Conservation (phyloP, 2,113 vertebrate species). For the Paradoxurus hermaphroditus region DNA sequence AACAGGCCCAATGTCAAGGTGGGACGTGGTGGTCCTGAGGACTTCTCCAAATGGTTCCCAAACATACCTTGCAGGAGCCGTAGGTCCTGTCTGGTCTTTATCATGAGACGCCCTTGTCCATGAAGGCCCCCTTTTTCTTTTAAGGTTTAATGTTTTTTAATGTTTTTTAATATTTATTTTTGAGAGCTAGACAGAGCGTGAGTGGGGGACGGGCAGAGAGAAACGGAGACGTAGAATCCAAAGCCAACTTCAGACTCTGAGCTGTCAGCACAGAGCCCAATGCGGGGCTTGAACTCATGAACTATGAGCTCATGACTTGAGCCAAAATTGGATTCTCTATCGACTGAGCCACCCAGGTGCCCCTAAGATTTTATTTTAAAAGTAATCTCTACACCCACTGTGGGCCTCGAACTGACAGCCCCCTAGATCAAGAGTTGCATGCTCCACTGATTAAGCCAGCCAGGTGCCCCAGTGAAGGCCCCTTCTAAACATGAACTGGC, state of each 20-base stretch:
- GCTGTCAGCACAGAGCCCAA: too few relatives aligned
- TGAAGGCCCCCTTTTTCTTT: background rate
- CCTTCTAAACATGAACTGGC: background rate
- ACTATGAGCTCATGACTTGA: too few relatives aligned
- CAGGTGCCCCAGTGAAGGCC: background rate
- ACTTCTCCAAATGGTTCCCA: background rate
- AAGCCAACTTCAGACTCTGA: too few relatives aligned
- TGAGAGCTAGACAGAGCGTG: too few relatives aligned
- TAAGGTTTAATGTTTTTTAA: background rate
- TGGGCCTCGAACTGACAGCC: background rate
- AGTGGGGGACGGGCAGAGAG: too few relatives aligned
- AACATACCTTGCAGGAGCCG: background rate
- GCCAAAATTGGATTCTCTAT: too few relatives aligned
- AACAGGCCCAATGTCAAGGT: background rate
- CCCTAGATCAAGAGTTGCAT: background rate
- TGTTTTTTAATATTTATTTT: background rate
- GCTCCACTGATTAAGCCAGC: background rate
- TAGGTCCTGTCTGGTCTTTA: background rate
- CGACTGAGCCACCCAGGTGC: too few relatives aligned
- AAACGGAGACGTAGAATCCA: too few relatives aligned
- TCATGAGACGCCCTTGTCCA: background rate
- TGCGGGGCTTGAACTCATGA: too few relatives aligned
- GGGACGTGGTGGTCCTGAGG: accelerated
- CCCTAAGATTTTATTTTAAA: background rate
- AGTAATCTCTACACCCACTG: background rate